These are phyloP conservation scores for Leontocebus nigricollis DNA, from an alignment of 2,797 vertebrate species.

Conservation along the genomic window DNA sequence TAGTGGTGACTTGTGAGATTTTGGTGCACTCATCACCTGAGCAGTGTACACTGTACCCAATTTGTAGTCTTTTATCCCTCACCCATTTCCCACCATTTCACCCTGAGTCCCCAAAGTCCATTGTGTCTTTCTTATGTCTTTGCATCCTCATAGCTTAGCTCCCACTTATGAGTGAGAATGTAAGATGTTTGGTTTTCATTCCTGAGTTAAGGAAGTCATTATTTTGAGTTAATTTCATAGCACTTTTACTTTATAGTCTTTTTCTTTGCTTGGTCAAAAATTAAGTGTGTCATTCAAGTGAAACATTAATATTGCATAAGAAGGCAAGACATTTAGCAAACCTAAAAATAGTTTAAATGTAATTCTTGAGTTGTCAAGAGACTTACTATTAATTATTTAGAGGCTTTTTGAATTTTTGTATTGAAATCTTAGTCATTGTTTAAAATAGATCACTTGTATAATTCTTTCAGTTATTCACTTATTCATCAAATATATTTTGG, in stretches of 20 bases:
- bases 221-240: neutral
- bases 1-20: neutral
- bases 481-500: neutral
- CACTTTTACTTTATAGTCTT: neutral
- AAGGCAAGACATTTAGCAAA: neutral
- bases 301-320: slow-evolving; percentile 41
- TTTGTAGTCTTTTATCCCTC: neutral
- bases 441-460: neutral
- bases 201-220: neutral
- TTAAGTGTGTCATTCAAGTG: slow-evolving; percentile 17
- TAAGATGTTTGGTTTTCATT: neutral
- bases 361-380: slow-evolving; percentile 36
- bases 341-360: slow-evolving; percentile 14
- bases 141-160: neutral
- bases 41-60: neutral
- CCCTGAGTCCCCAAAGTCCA: neutral
- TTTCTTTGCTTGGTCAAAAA: slow-evolving; percentile 5
- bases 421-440: slow-evolving; percentile 45
- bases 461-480: neutral
- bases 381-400: slow-evolving; percentile 37
- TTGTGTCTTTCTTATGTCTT: neutral
- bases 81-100: neutral
- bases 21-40: neutral
- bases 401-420: slow-evolving; percentile 31
- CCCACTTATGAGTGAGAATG: neutral